Conservation (phyloP, 2,113 vertebrate species). For the Garra rufa region DNA sequence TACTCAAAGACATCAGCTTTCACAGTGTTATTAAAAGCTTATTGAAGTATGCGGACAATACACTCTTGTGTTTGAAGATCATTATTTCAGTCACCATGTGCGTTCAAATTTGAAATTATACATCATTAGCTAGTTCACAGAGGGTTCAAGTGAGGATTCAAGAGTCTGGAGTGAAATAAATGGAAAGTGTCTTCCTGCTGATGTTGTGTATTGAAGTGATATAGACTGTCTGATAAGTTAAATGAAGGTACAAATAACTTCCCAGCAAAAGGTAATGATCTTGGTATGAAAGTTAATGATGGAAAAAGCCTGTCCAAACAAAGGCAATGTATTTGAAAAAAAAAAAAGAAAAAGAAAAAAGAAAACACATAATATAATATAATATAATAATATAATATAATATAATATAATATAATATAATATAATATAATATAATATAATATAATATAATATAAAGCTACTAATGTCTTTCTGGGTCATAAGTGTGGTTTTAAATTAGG, state of each 20-base stretch:
- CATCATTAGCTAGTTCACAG: not conserved
- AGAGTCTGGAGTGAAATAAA: constrained; percentile 8
- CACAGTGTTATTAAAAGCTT: not conserved
- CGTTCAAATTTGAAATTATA: constrained; percentile 6
- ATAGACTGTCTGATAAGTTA: not conserved
- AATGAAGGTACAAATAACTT: constrained; percentile 13
- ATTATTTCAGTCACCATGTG: not conserved
- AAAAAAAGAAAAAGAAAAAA: too few species aligned
- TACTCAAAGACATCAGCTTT: not conserved
- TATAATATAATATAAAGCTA: not conserved
- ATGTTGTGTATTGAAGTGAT: not conserved
- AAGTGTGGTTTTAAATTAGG: not conserved
- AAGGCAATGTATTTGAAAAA: too few species aligned
- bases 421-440: not conserved
- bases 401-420: not conserved
- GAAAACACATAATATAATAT: not conserved
- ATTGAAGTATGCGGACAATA: not conserved
- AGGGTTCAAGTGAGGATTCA: not conserved
- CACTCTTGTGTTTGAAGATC: not conserved
- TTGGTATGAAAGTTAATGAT: constrained; percentile 16
- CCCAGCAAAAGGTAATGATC: not conserved
- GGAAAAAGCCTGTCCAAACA: constrained; percentile 12
- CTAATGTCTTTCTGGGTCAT: not conserved
- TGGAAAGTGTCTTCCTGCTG: not conserved
- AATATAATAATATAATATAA: not conserved